These are phyloP conservation scores for Catocala fraxini DNA, from an alignment of 2,888 invertebrate genomes.

Conservation along the genomic window DNA sequence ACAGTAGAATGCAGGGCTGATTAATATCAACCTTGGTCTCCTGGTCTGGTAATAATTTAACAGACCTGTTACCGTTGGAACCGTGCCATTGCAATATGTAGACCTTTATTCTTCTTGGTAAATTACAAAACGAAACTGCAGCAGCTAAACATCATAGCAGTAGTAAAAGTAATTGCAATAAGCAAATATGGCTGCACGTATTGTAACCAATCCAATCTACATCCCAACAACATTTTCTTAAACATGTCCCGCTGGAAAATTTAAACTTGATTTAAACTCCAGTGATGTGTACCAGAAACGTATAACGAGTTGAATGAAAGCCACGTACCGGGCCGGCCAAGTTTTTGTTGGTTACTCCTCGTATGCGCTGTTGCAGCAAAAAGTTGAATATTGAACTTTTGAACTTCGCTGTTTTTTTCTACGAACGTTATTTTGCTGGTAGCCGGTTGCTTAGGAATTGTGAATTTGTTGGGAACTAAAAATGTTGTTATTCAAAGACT, in stretches of 20 bases:
- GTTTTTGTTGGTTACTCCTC: slow-evolving; percentile 30
- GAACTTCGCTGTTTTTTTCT: slow-evolving; percentile 5
- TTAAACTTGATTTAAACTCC: slow-evolving; percentile 18
- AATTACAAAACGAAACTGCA: no score
- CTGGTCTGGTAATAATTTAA: no score
- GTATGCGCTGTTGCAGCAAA: slow-evolving; percentile 29
- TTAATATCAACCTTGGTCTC: no score
- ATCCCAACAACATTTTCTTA: slow-evolving; percentile 6
- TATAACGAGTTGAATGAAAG: slow-evolving; percentile 40
- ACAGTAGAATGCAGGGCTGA: no score
- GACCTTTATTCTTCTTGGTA: no score
- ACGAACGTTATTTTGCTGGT: neutral
- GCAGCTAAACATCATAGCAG: no score
- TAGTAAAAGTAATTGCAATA: no score
- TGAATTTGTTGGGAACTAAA: neutral
- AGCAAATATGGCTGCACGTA: no score
- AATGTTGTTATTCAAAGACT: no score
- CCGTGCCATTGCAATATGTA: no score
- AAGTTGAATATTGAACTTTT: slow-evolving; percentile 30
- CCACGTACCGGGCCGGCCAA: slow-evolving; percentile 30
- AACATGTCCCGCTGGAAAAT: neutral
- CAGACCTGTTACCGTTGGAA: no score
- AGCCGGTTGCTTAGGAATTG: neutral
- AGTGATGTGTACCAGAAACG: slow-evolving; percentile 15
- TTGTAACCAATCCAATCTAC: slow-evolving; percentile 8